Evolutionary conservation across 2,888 invertebrate genomes (phyloP).

Genomic region (Nemapogon koenigi): DNA sequence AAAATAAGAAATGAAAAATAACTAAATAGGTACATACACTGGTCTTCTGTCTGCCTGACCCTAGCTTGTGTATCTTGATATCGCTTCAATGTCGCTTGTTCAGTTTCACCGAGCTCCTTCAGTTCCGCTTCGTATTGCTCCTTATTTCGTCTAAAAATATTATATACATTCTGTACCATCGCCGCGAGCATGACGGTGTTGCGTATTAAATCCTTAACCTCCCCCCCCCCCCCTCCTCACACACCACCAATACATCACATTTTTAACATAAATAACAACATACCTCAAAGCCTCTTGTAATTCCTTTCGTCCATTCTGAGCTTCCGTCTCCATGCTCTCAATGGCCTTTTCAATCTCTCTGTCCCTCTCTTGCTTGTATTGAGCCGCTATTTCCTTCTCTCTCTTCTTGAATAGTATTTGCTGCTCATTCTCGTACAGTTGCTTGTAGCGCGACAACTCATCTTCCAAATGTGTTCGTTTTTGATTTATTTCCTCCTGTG

Average conservation of each 20-base stretch:
- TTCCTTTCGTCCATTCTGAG: conserved; percentile 63
- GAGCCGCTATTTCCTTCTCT: conserved; percentile 72
- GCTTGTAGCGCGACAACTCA: conserved; percentile 70
- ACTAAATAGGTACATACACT: conserved; percentile 41
- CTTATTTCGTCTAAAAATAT: conserved; percentile 70
- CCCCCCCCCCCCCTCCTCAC: too few species aligned
- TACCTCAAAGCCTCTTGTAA: conserved; percentile 66
- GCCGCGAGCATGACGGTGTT: too few species aligned
- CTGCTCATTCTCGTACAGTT: conserved; percentile 68
- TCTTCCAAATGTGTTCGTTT: conserved; percentile 67
- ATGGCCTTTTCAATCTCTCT: conserved; percentile 79
- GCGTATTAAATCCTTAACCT: too few species aligned
- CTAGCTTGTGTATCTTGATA: conserved; percentile 71
- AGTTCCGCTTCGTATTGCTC: conserved; percentile 80
- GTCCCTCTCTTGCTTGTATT: conserved; percentile 77
- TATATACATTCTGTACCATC: too few species aligned
- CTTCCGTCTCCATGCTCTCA: conserved; percentile 72
- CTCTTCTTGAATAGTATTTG: conserved; percentile 67
- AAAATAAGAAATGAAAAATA: too few species aligned
- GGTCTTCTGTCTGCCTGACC: conserved; percentile 70
- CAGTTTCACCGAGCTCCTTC: conserved; percentile 69
- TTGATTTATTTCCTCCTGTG: conserved; percentile 49
- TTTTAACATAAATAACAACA: too few species aligned
- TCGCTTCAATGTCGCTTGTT: conserved; percentile 70
- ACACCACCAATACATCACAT: too few species aligned